Base-by-base conservation (phyloP, 2,797 vertebrate genomes). In the Melanotaenia trifasciata region DNA sequence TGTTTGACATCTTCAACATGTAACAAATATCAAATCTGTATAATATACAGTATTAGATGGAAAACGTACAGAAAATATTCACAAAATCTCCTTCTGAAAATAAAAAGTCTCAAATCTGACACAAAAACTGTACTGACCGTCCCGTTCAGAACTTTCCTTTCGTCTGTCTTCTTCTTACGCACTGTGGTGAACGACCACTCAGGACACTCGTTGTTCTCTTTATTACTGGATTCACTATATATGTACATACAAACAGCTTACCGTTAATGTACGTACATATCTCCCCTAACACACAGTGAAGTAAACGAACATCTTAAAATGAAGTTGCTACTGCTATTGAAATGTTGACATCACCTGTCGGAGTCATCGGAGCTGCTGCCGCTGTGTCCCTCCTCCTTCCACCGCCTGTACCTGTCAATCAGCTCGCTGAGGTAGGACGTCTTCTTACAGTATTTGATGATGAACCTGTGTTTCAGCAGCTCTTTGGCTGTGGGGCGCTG, bases 401-500 rank as follows among this genome's bases (percentile, higher is more conserved):
- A 97, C 51, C 97, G 87, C 88, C 96, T 94, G 92, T 96, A 96
- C 75, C 97, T 81, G 85, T 98, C 97, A 28, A 98, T 98, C 78
- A 98, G 90, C 92, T 98, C 97, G 0, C 96, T 97, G 91, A 98
- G 85, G 89, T 97, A 98, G 24, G 97, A 98, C 0, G 96, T 98
- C 87, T 98, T 98, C 94, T 97, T 98, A n/a, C 96, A 96, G 43
- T 97, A 94, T 77, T 96, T 96, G 60, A 96, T 64, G 76, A 98
- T 97, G 84, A 97, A 98, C 89, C 97, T 98, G 94, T 98, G 97
- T 86, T 97, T 98, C 83, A 98, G 87, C 12, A 98, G 90, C 80
- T 98, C 97, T 85, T 96, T 98, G 70, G 97, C 97, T 0, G 96
- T 96, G 51, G 97, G 97, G 89, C 97, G 97, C 97, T 98, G 91